Evolutionary conservation across 2,113 vertebrate genomes (phyloP).

Genomic region (Entomyzon cyanotis): DNA sequence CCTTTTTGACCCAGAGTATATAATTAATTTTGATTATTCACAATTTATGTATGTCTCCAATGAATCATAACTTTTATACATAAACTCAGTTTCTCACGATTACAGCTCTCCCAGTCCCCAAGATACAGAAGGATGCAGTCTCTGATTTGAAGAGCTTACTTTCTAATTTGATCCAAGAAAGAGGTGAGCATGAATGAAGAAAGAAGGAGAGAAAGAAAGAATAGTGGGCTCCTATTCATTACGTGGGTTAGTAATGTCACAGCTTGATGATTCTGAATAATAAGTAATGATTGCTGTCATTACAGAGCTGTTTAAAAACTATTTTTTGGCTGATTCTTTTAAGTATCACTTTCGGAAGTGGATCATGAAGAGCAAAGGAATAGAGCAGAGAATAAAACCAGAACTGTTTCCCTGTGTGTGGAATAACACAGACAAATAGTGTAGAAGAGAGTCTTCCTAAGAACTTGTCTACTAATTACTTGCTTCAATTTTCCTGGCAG

Average conservation of each 20-base stretch:
- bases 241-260: neutral
- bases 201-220: neutral
- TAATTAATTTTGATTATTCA: conserved; percentile 26
- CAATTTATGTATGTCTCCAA: neutral
- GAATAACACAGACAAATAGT: neutral
- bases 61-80: neutral
- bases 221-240: neutral
- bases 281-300: neutral
- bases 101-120: neutral
- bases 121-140: neutral
- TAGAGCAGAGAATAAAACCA: neutral
- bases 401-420: neutral
- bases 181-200: neutral
- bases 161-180: neutral
- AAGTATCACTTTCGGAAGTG: neutral
- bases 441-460: neutral
- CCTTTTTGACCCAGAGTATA: conserved; percentile 5
- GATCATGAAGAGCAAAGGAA: neutral
- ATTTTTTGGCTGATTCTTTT: neutral
- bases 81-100: neutral
- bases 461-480: neutral
- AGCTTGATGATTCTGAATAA: conserved; percentile 12
- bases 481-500: neutral
- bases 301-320: neutral
- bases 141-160: conserved; percentile 25